These are phyloP conservation scores for Hormiphora californensis DNA, from an alignment of 37 sponge, comb jelly and placozoan species.

Conservation along the genomic window DNA sequence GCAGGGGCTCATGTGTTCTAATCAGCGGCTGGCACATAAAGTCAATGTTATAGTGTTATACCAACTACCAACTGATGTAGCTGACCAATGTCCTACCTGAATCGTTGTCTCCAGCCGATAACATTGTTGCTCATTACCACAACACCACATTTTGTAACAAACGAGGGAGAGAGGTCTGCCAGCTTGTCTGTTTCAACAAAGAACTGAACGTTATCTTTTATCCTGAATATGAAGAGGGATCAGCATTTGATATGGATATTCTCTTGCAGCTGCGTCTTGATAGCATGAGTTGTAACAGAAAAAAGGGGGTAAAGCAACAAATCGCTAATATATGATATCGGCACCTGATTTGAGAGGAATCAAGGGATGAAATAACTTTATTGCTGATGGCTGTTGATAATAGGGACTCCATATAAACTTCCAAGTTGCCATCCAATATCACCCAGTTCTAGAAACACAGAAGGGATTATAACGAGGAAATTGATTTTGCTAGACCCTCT, in stretches of 20 bases:
- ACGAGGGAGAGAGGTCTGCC: slow-evolving; percentile 26
- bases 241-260: too few species aligned
- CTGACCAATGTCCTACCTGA: slow-evolving; percentile 19
- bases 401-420: slow-evolving; percentile 29
- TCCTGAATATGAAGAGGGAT: slow-evolving; percentile 17
- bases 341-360: slow-evolving; percentile 30
- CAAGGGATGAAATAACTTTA: slow-evolving; percentile 17
- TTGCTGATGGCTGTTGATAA: slow-evolving; percentile 20
- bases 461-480: too few species aligned
- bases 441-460: slow-evolving; percentile 54
- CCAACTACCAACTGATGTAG: too few species aligned
- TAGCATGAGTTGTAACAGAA: too few species aligned
- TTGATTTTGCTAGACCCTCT: too few species aligned
- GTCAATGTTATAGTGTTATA: too few species aligned
- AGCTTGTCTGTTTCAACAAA: slow-evolving; percentile 3
- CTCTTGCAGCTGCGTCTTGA: too few species aligned
- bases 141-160: slow-evolving; percentile 44
- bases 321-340: too few species aligned
- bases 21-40: too few species aligned
- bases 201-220: slow-evolving; percentile 28
- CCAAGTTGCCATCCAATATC: slow-evolving; percentile 13
- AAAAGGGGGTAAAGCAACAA: too few species aligned
- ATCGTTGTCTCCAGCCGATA: slow-evolving; percentile 50
- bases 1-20: too few species aligned
- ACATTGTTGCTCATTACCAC: background rate